Evolutionary conservation across 1,140 invertebrate species (phyloP), one percentile per base, ranked within the genome.

Genomic region (Agrilus planipennis): DNA sequence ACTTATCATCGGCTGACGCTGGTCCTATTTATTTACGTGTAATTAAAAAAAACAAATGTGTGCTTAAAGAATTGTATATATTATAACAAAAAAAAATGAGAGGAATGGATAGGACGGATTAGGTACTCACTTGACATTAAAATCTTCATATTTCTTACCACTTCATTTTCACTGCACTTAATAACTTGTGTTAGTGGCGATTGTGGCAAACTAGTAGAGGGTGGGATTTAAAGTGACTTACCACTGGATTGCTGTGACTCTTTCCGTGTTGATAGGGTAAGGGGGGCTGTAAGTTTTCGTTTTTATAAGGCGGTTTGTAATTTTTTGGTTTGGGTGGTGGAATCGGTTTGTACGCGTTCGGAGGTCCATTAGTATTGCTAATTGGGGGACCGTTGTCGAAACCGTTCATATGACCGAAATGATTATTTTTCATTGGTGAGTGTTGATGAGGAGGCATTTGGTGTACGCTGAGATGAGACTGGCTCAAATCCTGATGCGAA

Each of bases 311-410:
- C 19, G 84, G 84, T 12, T 84, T 75, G 56, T 89, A 89, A 61
- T 89, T 89, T 57, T 89, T 89, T 22, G 88, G 88, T 59, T 91
- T 91, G 1, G 88, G 88, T 16, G 88, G 88, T 16, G 88, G 88
- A 39, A 90, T 77, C 0, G 88, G 88, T 58, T 91, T 91, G 62
- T 89, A 89, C 1, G 44, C 39, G 35, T 56, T 56, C 12, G 35
- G 28, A 14, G 45, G 45, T 12, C 52, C 56, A 42, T 58, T 58
- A 15, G 47, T 41, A 2, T 44, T 30, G 9, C 39, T 34, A 32
- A 48, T 38, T 34, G 52, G 47, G 18, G 47, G 28, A 2, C 49
- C 53, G 19, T 43, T 49, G 42, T 55, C 54, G 28, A 46, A 46
- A 20, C 54, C 57, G 39, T 55, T 36, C 48, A 27, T 53, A 51